phyloP scores from a whole-genome alignment of 2,888 invertebrate genomes.

The Penaeus monodon region DNA sequence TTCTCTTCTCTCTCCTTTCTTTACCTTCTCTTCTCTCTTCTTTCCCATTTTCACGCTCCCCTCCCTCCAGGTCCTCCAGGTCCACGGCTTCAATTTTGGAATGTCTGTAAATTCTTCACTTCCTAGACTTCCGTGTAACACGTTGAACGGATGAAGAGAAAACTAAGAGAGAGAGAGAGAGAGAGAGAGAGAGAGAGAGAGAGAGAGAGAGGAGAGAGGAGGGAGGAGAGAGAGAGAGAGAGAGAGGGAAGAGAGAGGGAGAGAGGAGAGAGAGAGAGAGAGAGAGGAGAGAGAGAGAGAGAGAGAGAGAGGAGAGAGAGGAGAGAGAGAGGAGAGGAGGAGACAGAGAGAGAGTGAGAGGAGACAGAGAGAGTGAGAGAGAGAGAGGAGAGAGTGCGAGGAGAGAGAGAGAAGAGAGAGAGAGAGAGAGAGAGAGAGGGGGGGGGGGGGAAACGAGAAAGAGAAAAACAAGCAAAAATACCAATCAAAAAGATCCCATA shows the following conservation, averaged over 20 bases:
- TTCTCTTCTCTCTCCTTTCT: no score
- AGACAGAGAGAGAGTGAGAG: no score
- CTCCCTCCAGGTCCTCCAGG: no score
- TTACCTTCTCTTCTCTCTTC: no score
- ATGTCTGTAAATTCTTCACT: no score
- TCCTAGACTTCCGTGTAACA: no score
- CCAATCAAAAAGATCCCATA: no score
- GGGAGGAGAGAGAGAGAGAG: constrained; percentile 10
- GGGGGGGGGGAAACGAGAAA: constrained; percentile 4
- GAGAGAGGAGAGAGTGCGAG: neutral
- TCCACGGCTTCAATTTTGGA: no score
- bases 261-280: constrained; percentile 12
- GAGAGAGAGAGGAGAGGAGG: neutral
- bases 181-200: constrained; percentile 26
- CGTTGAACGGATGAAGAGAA: no score
- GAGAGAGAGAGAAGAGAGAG: constrained; percentile 42
- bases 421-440: constrained; percentile 1
- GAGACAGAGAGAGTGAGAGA: no score
- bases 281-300: constrained; percentile 28
- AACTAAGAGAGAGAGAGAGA: constrained; percentile 18
- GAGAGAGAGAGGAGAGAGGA: neutral
- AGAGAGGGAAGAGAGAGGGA: neutral
- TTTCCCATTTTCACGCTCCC: no score
- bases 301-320: constrained; percentile 1
- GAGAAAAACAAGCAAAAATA: neutral